Percentiles rank a stretch among this genome's conserved stretches.
These are phyloP conservation scores for Turnix velox DNA, from an alignment of 2,113 vertebrate species.

Conservation along the genomic window DNA sequence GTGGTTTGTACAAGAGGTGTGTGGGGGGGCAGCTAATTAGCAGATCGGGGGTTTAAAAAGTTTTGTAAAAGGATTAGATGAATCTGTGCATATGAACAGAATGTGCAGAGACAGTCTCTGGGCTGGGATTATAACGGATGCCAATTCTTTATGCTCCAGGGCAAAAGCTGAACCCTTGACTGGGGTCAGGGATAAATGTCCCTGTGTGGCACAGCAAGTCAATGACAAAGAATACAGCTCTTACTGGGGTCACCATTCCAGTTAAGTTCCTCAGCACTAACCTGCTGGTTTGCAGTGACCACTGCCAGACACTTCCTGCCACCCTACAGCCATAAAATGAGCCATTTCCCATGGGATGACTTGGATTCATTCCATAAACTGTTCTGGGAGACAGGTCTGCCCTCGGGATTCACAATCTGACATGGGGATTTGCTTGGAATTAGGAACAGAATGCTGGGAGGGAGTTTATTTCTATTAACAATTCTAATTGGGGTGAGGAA, in stretches of 20 bases:
- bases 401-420: fast-evolving
- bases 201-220: fast-evolving
- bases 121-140: conserved; percentile 39
- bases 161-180: neutral
- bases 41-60: conserved; percentile 22
- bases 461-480: neutral
- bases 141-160: neutral
- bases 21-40: conserved; percentile 2
- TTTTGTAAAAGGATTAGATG: conserved; percentile 58
- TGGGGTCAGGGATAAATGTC: neutral
- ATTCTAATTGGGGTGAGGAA: neutral
- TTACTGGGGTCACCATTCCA: neutral
- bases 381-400: neutral
- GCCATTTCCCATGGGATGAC: neutral
- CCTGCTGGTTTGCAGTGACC: neutral
- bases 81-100: conserved; percentile 15
- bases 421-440: neutral
- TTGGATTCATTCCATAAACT: neutral
- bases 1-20: neutral
- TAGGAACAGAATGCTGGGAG: neutral
- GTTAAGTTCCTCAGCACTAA: fast-evolving
- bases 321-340: neutral
- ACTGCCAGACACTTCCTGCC: neutral
- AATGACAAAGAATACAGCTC: neutral
- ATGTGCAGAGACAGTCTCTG: conserved; percentile 30